A percentile compares a stretch with the other conserved stretches of the same genome.
These are phyloP conservation scores for Cariama cristata DNA, from an alignment of 2,113 vertebrate genomes.

Conservation along the genomic window DNA sequence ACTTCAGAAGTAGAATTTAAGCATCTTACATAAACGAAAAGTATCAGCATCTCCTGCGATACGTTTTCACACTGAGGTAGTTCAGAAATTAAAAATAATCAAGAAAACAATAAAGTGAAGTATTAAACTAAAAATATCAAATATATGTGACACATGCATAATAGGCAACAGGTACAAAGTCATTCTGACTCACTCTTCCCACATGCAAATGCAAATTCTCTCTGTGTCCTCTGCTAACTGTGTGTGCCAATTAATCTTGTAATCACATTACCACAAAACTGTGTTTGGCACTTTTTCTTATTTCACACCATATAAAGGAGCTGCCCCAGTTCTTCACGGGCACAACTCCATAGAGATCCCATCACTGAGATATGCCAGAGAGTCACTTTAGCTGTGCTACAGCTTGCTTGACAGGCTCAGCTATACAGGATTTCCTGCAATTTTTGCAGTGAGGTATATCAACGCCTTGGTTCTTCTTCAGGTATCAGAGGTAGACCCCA, in stretches of 20 bases:
- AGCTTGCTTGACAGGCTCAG: not conserved
- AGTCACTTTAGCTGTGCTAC: not conserved
- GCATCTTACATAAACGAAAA: constrained; percentile 17
- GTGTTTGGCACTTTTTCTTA: not conserved
- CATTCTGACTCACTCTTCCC: constrained; percentile 32
- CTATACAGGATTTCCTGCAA: not conserved
- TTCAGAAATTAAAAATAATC: constrained; percentile 32
- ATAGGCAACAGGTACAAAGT: constrained; percentile 20
- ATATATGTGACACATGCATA: not conserved
- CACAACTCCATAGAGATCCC: not conserved
- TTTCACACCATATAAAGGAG: not conserved
- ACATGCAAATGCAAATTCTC: constrained; percentile 3
- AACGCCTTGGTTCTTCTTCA: not conserved
- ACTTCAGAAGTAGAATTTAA: constrained; percentile 12
- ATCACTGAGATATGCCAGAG: not conserved
- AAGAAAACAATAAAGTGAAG: constrained; percentile 31
- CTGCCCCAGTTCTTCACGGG: not conserved
- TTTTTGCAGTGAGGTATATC: not conserved
- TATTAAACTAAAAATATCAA: constrained; percentile 33
- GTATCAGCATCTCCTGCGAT: not conserved
- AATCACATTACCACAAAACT: not conserved
- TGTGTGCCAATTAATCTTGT: not conserved
- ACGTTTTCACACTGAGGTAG: constrained; percentile 14
- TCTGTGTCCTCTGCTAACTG: not conserved
- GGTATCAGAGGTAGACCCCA: not conserved